phyloP scores from a whole-genome alignment of 2,888 invertebrate genomes.

The Coelopa pilipes region DNA sequence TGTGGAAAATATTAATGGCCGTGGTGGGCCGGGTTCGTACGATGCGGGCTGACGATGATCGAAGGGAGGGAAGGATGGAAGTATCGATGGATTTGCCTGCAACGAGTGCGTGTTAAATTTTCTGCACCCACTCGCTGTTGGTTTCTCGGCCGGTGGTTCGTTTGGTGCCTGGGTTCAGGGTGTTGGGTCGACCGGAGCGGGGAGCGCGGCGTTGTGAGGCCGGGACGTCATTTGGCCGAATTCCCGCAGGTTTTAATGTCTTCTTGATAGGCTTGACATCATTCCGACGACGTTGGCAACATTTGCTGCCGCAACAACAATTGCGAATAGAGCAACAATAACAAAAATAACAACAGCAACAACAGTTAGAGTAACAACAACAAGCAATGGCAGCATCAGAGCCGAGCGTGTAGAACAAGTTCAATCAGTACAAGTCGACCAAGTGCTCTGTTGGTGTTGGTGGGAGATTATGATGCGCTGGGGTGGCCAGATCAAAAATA shows the following conservation, averaged over 20 bases:
- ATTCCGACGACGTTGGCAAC: slow-evolving; percentile 19
- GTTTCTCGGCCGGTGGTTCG: slow-evolving; percentile 50
- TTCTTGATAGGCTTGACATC: slow-evolving; percentile 40
- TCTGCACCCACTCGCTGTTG: slow-evolving; percentile 59
- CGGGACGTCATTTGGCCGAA: slow-evolving; percentile 47
- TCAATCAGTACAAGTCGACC: background rate
- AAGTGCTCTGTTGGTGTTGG: slow-evolving; percentile 2
- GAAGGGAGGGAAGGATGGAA: too few relatives aligned
- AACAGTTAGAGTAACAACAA: background rate
- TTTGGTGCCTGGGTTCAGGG: slow-evolving; percentile 35
- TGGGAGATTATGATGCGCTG: background rate
- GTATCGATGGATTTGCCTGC: slow-evolving; percentile 32
- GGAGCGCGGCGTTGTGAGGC: slow-evolving; percentile 19
- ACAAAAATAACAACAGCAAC: slow-evolving; percentile 17
- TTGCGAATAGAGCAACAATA: background rate
- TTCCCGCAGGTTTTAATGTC: slow-evolving; percentile 43
- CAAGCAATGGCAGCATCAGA: background rate
- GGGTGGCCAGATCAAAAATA: too few relatives aligned
- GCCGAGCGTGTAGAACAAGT: background rate
- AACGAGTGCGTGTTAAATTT: slow-evolving; percentile 52
- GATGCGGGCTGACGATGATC: slow-evolving; percentile 37
- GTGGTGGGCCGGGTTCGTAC: slow-evolving; percentile 6
- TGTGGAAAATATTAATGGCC: slow-evolving; percentile 38
- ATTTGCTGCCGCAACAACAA: background rate
- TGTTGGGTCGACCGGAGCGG: too few relatives aligned